Base-by-base conservation (phyloP, 2,113 vertebrate genomes). In the Tamias sibiricus region DNA sequence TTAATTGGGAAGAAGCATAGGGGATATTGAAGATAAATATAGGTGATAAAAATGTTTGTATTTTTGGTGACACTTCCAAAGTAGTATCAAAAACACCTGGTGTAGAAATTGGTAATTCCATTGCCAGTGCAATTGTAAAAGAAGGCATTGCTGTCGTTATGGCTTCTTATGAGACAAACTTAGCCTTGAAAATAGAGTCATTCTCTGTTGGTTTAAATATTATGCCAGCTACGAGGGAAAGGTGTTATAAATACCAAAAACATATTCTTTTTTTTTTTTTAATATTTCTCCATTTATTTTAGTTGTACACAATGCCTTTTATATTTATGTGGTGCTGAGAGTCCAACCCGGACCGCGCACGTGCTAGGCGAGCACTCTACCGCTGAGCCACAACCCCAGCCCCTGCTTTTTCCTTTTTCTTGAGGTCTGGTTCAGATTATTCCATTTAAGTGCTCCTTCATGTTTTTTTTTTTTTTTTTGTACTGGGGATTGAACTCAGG, bases 1-100 rank as follows among this genome's bases (percentile, higher is more conserved):
- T 83, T 85, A 87, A 66, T 9, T 62, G 79, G 69, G 79, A 91
- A 91, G n/a, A 93, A 91, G 82, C 72, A 74, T 9, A 71, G 68
- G 82, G 26, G 37, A 88, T 93, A 14, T 68, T 75, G 35, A 92
- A 80, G 57, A 76, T 66, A 47, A 96, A 90, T 71, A 20, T 85
- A 72, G 37, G 28, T 91, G 49, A 81, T 37, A 83, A 68, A 64
- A 54, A 16, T 72, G 42, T 77, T 87, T 49, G 80, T 32, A 62
- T 19, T 94, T 90, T 80, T 44, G 64, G 40, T 74, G 80, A 42
- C 42, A 69, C n/a, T 59, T 88, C 64, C 17, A 82, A 83, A 90
- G 68, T 35, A 49, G 62, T 12, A 85, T 1, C 59, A 90, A 69
- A 90, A 82, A 86, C 32, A 57, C 13, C 54, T 59, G 32, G 12